Percentiles rank a stretch among this genome's conserved stretches.
phyloP scores from a whole-genome alignment of 2,797 vertebrate species.

The Diplodus puntazzo region DNA sequence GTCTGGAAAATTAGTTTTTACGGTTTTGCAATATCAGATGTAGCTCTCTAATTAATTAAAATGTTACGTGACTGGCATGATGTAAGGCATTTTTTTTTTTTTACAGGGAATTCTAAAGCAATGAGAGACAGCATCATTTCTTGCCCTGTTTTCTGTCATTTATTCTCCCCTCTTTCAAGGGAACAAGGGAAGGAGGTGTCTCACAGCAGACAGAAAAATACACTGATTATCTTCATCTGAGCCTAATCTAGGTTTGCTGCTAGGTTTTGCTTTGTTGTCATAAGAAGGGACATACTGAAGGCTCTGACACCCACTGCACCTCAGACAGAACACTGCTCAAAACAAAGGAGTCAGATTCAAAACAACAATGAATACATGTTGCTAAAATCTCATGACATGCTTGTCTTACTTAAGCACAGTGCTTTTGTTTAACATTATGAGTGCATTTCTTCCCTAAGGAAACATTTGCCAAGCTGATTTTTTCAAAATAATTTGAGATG shows the following conservation, averaged over 20 bases:
- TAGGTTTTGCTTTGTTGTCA: not conserved
- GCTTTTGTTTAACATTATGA: not conserved
- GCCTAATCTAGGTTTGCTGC: not conserved
- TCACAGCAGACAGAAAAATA: not conserved
- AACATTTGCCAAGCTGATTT: no score
- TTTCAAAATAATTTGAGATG: no score
- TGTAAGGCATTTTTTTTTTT: not conserved
- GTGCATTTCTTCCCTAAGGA: no score
- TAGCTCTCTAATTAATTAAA: conserved; percentile 6
- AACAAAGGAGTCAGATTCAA: not conserved
- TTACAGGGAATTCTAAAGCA: not conserved
- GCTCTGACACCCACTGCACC: not conserved
- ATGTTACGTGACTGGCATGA: not conserved
- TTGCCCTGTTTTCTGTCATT: not conserved
- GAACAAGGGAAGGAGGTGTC: not conserved
- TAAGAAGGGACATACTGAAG: not conserved
- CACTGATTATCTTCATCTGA: not conserved
- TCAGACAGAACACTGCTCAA: not conserved
- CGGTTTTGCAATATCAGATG: not conserved
- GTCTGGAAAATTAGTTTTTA: not conserved
- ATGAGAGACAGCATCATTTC: not conserved
- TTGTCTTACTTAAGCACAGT: conserved; percentile 15
- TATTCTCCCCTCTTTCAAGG: not conserved
- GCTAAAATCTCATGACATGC: not conserved
- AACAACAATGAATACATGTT: conserved; percentile 9